Percentiles rank a stretch among this genome's conserved stretches.
These are phyloP conservation scores for Lithobius niger DNA, from an alignment of 1,140 invertebrate genomes.

Conservation along the genomic window DNA sequence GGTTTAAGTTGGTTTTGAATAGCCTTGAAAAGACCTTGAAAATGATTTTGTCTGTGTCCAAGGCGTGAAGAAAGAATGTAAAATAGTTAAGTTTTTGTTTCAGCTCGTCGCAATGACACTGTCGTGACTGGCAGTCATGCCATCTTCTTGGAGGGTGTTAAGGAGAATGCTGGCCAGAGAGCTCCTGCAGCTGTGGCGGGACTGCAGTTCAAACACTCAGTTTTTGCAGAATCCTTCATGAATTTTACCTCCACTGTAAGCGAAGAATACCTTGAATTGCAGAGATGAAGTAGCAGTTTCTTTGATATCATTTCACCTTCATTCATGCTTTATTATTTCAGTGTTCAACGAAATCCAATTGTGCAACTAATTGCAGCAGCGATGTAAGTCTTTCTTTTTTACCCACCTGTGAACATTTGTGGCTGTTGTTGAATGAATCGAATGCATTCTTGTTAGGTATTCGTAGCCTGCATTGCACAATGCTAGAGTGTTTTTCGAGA, in stretches of 20 bases:
- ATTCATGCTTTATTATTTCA: background rate
- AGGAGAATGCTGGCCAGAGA: slow-evolving; percentile 38
- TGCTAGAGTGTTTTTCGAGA: too few relatives aligned
- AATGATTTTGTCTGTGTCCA: too few relatives aligned
- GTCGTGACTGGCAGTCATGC: slow-evolving; percentile 79
- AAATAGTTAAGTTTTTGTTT: too few relatives aligned
- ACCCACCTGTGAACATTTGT: too few relatives aligned
- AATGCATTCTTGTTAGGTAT: too few relatives aligned
- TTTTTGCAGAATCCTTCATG: slow-evolving; percentile 37
- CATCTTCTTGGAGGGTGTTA: slow-evolving; percentile 70
- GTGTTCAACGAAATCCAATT: background rate
- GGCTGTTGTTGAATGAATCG: too few relatives aligned
- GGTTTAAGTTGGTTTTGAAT: too few relatives aligned
- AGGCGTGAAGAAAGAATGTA: too few relatives aligned
- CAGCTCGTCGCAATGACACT: slow-evolving; percentile 40
- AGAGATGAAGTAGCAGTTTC: background rate
- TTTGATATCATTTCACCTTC: background rate
- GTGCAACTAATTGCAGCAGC: slow-evolving; percentile 2
- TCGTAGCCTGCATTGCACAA: too few relatives aligned
- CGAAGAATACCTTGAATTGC: background rate
- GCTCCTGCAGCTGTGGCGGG: slow-evolving; percentile 83
- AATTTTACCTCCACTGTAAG: slow-evolving; percentile 4
- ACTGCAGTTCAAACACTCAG: slow-evolving; percentile 65
- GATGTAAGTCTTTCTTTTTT: background rate
- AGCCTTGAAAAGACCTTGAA: too few relatives aligned